Evolutionary conservation across 2,888 invertebrate species (phyloP).

Genomic region (Drosophila gaucha): DNA sequence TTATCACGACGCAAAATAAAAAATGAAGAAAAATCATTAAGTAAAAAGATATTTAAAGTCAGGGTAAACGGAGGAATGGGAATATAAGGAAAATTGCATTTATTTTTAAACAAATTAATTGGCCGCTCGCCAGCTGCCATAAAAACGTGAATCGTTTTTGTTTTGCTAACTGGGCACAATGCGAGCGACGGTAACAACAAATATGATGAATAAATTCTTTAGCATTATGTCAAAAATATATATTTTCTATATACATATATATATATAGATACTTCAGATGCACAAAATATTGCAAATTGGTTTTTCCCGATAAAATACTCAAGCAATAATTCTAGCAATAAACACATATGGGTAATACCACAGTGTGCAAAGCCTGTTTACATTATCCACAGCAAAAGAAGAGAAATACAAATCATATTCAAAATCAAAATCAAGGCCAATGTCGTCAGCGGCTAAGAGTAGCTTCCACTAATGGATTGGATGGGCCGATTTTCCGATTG

Average conservation of each 20-base stretch:
- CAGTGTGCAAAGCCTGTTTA: constrained; percentile 25
- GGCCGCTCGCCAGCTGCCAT: constrained; percentile 71
- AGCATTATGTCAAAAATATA: constrained; percentile 46
- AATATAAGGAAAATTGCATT: constrained; percentile 59
- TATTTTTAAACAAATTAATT: constrained; percentile 80
- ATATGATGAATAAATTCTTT: constrained; percentile 39
- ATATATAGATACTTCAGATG: not conserved
- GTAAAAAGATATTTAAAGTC: constrained; percentile 12
- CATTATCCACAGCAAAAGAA: constrained; percentile 1
- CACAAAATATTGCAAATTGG: constrained; percentile 35
- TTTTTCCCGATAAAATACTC: constrained; percentile 29
- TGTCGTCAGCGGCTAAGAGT: constrained; percentile 48
- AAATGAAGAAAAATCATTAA: constrained; percentile 22
- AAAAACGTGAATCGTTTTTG: constrained; percentile 76
- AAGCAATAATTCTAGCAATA: constrained; percentile 40
- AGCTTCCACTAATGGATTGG: constrained; percentile 60
- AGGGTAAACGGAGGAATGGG: constrained; percentile 22
- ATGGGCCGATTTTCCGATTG: constrained; percentile 39
- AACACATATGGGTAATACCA: constrained; percentile 12
- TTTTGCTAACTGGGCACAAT: constrained; percentile 32
- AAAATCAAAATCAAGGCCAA: constrained; percentile 76
- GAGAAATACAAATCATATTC: constrained; percentile 22
- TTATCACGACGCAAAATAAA: constrained; percentile 42
- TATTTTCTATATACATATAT: constrained; percentile 7
- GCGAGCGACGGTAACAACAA: constrained; percentile 32